Evolutionary conservation across 2,888 invertebrate genomes (phyloP).

Genomic region (Andrena chrysosceles): DNA sequence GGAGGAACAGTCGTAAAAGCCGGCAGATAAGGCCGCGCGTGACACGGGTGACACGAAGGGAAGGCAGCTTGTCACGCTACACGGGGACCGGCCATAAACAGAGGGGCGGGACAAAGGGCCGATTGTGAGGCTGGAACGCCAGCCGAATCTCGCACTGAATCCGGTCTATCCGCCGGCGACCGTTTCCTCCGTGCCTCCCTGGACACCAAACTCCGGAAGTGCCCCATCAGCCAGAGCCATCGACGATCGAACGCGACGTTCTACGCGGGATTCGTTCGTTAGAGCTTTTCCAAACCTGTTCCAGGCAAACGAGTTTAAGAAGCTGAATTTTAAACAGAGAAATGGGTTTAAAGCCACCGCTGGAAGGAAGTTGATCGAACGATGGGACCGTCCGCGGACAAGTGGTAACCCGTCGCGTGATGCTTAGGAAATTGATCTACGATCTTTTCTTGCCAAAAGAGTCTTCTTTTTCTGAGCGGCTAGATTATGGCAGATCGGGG

Average conservation of each 20-base stretch:
- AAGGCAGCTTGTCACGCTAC: background rate
- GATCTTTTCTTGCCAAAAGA: too few relatives aligned
- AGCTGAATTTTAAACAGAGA: too few relatives aligned
- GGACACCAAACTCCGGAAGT: background rate
- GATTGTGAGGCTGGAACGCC: slow-evolving; percentile 19
- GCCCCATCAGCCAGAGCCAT: background rate
- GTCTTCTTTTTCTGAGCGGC: too few relatives aligned
- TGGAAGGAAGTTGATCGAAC: too few relatives aligned
- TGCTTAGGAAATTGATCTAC: too few relatives aligned
- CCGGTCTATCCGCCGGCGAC: background rate
- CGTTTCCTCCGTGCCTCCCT: background rate
- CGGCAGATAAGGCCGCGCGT: slow-evolving; percentile 24
- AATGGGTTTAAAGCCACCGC: too few relatives aligned
- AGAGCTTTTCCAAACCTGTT: too few relatives aligned
- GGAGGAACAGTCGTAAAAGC: slow-evolving; percentile 29
- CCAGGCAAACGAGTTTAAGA: too few relatives aligned
- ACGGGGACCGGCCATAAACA: background rate
- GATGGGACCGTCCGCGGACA: too few relatives aligned
- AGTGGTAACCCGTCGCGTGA: too few relatives aligned
- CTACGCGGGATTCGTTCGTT: slow-evolving; percentile 8
- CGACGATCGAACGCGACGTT: slow-evolving; percentile 13
- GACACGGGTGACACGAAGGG: slow-evolving; percentile 12
- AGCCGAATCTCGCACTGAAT: slow-evolving; percentile 3
- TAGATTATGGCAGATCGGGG: too few relatives aligned
- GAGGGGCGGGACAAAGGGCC: slow-evolving; percentile 22